These are phyloP conservation scores for Epizoanthus scotinus DNA, from an alignment of 92 coral and sea anemone species.

Conservation along the genomic window DNA sequence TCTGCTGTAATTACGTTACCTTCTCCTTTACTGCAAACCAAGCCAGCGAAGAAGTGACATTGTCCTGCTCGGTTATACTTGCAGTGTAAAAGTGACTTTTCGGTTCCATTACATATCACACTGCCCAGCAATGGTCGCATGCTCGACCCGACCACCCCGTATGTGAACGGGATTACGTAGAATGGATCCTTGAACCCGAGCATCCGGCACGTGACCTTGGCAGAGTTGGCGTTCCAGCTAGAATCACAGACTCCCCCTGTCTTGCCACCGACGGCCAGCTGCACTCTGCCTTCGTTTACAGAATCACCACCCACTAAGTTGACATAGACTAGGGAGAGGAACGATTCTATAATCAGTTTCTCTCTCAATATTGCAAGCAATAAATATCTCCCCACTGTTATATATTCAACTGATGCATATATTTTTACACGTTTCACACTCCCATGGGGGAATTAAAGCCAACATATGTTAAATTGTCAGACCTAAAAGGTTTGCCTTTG, in stretches of 20 bases:
- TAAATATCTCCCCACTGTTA: too few species aligned
- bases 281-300: slow-evolving; percentile 5
- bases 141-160: slow-evolving; percentile 20
- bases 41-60: slow-evolving; percentile 24
- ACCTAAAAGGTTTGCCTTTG: too few species aligned
- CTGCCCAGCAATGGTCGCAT: slow-evolving; percentile 7
- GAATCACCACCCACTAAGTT: slow-evolving; percentile 16
- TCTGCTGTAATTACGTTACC: background rate
- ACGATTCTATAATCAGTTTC: too few species aligned
- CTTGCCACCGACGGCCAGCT: slow-evolving; percentile 2
- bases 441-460: too few species aligned
- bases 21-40: slow-evolving; percentile 26
- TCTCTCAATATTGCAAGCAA: too few species aligned
- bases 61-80: slow-evolving; percentile 7
- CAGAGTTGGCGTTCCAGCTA: slow-evolving; percentile 8
- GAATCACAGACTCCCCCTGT: slow-evolving; percentile 20
- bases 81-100: slow-evolving; percentile 6
- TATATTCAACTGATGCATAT: too few species aligned
- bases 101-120: slow-evolving; percentile 24
- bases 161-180: slow-evolving; percentile 19
- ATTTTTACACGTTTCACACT: too few species aligned
- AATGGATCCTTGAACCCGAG: slow-evolving; percentile 16
- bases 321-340: slow-evolving; percentile 3
- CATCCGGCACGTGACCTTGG: slow-evolving; percentile 32
- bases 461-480: too few species aligned